These are phyloP conservation scores for Calephelis virginiensis DNA, from an alignment of 1,140 invertebrate genomes.

Conservation along the genomic window DNA sequence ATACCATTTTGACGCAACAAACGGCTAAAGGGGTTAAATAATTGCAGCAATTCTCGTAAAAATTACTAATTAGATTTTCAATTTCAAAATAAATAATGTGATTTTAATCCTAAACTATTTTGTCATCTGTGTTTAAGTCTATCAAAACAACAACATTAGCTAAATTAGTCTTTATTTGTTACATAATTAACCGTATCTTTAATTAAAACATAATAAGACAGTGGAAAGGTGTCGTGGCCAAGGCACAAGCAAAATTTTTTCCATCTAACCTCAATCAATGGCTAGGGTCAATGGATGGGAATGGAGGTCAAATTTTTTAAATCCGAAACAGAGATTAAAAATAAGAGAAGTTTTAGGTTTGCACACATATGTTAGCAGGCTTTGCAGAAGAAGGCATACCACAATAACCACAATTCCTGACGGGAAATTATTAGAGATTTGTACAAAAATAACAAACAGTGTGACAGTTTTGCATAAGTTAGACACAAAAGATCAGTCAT, in stretches of 20 bases:
- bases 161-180: slow-evolving; percentile 18
- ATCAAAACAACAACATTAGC: slow-evolving; percentile 11
- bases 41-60: no score
- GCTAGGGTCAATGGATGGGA: no score
- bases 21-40: no score
- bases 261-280: no score
- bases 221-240: not conserved
- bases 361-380: no score
- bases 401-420: no score
- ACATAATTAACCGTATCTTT: slow-evolving; percentile 6
- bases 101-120: slow-evolving; percentile 13
- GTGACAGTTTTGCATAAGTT: not conserved
- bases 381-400: no score
- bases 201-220: slow-evolving; percentile 1
- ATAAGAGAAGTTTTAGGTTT: no score
- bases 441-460: not conserved
- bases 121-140: slow-evolving; percentile 10
- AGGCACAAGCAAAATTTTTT: not conserved
- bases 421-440: not conserved
- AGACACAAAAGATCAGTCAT: no score
- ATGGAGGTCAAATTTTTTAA: no score
- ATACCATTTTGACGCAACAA: no score
- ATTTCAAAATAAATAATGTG: slow-evolving; percentile 8
- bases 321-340: no score
- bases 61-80: not conserved